A percentile compares a stretch with the other conserved stretches of the same genome.
Conservation (phyloP, 2,797 vertebrate species). For the Ara ararauna region DNA sequence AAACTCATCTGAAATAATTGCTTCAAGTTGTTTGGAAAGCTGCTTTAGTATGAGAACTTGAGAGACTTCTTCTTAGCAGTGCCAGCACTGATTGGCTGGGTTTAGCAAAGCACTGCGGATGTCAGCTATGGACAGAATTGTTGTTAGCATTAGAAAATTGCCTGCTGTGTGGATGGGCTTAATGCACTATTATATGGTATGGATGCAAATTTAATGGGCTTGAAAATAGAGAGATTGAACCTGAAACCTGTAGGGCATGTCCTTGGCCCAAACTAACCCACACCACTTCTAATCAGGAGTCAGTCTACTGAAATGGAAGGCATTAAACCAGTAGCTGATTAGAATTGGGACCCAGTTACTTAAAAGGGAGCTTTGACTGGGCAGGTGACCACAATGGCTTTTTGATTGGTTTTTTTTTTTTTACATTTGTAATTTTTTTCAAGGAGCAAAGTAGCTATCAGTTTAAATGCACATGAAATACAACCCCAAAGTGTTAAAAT, state of each 20-base stretch:
- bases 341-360: neutral
- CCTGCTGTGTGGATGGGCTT: constrained; percentile 43
- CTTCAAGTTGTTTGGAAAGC: neutral
- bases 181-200: constrained; percentile 26
- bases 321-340: constrained; percentile 13
- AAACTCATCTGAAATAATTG: neutral
- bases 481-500: constrained; percentile 21
- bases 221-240: constrained; percentile 37
- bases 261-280: constrained; percentile 43
- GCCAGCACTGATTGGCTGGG: neutral
- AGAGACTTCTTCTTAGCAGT: neutral
- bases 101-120: neutral
- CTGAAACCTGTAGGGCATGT: constrained; percentile 52
- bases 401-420: neutral
- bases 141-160: constrained; percentile 33
- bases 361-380: neutral
- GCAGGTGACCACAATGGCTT: neutral
- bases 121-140: constrained; percentile 11
- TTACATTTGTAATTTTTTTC: neutral
- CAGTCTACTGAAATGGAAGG: neutral
- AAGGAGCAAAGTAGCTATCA: neutral
- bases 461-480: neutral
- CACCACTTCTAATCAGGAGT: neutral
- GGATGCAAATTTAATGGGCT: constrained; percentile 58
- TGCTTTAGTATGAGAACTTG: neutral